Conservation (phyloP, 2,113 vertebrate genomes). For the Loxodonta africana region DNA sequence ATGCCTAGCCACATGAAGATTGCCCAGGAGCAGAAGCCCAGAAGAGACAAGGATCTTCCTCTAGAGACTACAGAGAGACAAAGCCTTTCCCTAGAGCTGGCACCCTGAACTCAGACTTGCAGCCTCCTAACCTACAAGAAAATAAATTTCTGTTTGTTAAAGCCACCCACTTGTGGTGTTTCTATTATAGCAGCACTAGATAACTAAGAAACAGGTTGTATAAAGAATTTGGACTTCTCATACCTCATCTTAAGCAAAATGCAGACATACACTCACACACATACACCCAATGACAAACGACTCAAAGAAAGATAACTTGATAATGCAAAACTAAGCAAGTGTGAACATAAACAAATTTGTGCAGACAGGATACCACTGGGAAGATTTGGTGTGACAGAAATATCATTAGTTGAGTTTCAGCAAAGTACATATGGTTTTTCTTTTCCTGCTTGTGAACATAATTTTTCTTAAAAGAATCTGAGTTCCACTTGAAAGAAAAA, state of each 20-base stretch:
- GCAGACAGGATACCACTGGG: not conserved
- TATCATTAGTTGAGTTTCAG: not conserved
- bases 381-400: not conserved
- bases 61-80: too few species aligned
- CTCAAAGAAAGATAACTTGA: slow-evolving; percentile 7
- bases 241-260: not conserved
- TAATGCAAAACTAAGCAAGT: slow-evolving; percentile 25
- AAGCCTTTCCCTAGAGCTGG: too few species aligned
- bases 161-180: too few species aligned
- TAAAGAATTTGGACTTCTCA: slow-evolving; percentile 44
- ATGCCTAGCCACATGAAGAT: too few species aligned
- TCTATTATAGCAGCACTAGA: too few species aligned
- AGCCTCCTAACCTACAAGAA: too few species aligned
- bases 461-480: not conserved
- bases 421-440: slow-evolving; percentile 20
- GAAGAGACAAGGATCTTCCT: too few species aligned
- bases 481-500: not conserved
- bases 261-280: not conserved
- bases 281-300: not conserved
- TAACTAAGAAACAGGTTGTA: too few species aligned
- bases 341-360: slow-evolving; percentile 33
- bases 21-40: too few species aligned
- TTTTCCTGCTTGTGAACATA: slow-evolving; percentile 20
- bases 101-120: too few species aligned
- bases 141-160: too few species aligned